Base-by-base conservation (phyloP, 2,888 invertebrate genomes). In the Zygaena filipendulae region DNA sequence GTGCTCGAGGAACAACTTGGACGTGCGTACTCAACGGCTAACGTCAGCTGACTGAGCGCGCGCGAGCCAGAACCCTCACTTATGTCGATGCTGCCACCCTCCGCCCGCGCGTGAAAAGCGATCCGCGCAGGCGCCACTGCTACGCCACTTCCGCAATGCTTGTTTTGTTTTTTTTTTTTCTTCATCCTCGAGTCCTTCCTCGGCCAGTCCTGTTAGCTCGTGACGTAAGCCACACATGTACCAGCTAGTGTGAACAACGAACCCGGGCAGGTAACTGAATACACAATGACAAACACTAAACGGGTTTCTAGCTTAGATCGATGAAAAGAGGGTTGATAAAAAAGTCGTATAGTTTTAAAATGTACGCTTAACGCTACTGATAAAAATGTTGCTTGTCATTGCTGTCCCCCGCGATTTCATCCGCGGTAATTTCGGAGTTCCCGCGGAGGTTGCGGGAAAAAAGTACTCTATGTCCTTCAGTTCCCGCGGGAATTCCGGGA, bases 11-110 rank as follows among this genome's bases (percentile, higher is more conserved):
- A n/a, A n/a, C n/a, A n/a, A 38, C 31, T 25, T 19, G 29, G 36
- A 51, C 67, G 69, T 68, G 55, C 55, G 59, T 37, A 42, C 54
- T 45, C 48, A 33, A 43, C 61, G 59, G 49, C 47, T 52, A 51
- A 46, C 42, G 74, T 68, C 80, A 79, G 80, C 80, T 79, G 80
- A 81, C 81, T 81, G 79, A 54, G 52, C 68, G 70, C 71, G 71
- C 71, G 74, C 61, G 68, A 50, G 44, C 51, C 44, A 43, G 59
- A 56, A 60, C 69, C 66, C 70, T 67, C 47, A 67, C 66, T 70
- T 79, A 69, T 66, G 77, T 79, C 72, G 67, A 74, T 75, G 68
- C 50, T 48, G 52, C 47, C 68, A 66, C 74, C 74, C 75, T 69
- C 72, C 70, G 69, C 71, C 69, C 67, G 67, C 71, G 59, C 61